Evolutionary conservation across 2,797 vertebrate genomes (phyloP).

Genomic region (Nyctibius grandis): DNA sequence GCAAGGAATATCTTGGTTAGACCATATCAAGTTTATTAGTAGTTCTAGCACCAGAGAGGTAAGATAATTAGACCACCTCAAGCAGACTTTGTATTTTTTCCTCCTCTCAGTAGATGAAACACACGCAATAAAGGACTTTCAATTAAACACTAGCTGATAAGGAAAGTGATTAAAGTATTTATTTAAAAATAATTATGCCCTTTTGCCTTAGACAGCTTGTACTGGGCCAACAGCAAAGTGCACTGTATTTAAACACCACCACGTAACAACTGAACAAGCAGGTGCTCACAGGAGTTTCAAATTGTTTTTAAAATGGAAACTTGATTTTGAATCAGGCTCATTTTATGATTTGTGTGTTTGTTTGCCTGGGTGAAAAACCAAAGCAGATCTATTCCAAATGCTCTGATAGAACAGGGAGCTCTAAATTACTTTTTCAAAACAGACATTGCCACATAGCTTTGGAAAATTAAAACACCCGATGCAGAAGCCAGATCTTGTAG

Average conservation of each 20-base stretch:
- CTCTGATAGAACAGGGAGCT: not conserved
- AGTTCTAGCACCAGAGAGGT: not conserved
- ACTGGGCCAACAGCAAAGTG: not conserved
- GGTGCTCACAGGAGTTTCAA: not conserved
- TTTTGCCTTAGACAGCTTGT: not conserved
- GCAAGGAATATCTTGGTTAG: not conserved
- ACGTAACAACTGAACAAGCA: not conserved
- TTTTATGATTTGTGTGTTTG: not conserved
- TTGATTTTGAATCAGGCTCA: not conserved
- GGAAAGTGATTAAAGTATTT: not conserved
- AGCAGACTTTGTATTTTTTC: not conserved
- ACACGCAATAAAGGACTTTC: not conserved
- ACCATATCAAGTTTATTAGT: not conserved
- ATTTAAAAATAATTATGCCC: not conserved
- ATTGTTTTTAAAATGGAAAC: not conserved
- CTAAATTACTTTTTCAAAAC: not conserved
- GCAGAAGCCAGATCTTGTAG: not conserved
- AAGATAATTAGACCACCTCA: not conserved
- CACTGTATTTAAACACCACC: not conserved
- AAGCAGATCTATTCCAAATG: not conserved
- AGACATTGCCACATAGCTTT: not conserved
- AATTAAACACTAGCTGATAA: not conserved
- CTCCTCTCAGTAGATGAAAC: not conserved
- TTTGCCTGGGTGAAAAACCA: not conserved
- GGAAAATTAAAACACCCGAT: not conserved